Percentiles rank a stretch among this genome's conserved stretches.
Evolutionary conservation across 2,888 invertebrate genomes (phyloP).

Genomic region (Euplexia lucipara): DNA sequence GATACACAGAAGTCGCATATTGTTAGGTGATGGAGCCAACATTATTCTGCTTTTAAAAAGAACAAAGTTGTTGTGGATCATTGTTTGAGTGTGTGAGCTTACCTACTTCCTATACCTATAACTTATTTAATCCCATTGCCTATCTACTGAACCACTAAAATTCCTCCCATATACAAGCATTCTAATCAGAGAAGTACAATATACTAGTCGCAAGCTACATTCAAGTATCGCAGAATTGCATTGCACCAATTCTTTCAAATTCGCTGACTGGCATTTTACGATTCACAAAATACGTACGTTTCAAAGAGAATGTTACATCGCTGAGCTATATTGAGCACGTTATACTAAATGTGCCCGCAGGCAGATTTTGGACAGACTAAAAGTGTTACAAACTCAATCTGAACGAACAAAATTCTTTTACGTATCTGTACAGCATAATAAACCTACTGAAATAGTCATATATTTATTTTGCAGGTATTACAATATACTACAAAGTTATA

Average conservation of each 20-base stretch:
- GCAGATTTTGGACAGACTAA: slow-evolving; percentile 40
- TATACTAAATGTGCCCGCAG: slow-evolving; percentile 46
- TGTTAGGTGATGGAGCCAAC: no score
- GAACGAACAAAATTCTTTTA: slow-evolving; percentile 34
- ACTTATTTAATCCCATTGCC: not conserved
- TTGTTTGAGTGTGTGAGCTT: not conserved
- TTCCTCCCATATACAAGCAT: not conserved
- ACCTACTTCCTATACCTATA: not conserved
- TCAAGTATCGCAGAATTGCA: slow-evolving; percentile 21
- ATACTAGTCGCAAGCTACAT: not conserved
- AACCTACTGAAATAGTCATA: not conserved
- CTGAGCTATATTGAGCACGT: slow-evolving; percentile 39
- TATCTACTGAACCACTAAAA: not conserved
- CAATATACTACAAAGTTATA: no score
- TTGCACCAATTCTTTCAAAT: slow-evolving; percentile 32
- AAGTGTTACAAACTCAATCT: slow-evolving; percentile 22
- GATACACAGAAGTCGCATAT: no score
- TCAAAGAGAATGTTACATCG: slow-evolving; percentile 41
- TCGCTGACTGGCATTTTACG: slow-evolving; percentile 26
- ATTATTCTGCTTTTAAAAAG: no score
- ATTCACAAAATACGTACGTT: slow-evolving; percentile 47
- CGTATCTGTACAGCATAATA: not conserved
- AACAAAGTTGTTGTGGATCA: no score
- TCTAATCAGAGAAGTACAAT: not conserved
- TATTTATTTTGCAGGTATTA: no score